Evolutionary conservation across 2,797 vertebrate genomes (phyloP), one percentile per base, ranked within the genome.

Genomic region (Sebastes taczanowskii): DNA sequence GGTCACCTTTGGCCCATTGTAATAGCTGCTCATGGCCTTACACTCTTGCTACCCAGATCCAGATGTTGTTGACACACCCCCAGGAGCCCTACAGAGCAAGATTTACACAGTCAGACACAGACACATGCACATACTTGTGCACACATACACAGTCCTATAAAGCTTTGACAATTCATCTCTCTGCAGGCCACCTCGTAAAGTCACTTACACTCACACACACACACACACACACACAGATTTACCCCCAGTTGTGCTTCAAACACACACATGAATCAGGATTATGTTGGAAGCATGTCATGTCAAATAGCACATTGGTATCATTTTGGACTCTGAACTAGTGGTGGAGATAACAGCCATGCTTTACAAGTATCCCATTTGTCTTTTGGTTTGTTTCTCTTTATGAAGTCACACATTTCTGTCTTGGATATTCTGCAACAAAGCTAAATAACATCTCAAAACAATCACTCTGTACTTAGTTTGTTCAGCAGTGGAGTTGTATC

Each of bases 1-100:
- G 22, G 74, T 92, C 85, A 92, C 89, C 89, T 94, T 89, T 92
- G 86, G 67, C 87, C 82, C 7, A 1, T 84, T 86, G 81, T 86
- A 90, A 91, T 86, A 77, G 90, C 88, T 83, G 82, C 73, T 84
- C 58, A 27, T 86, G 88, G 82, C 89, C 84, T 80, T 34, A 27
- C 20, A 25, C 81, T 88, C 84, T 77, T 20, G 60, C 76, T 80
- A 81, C 76, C 63, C 71, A 81, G 79, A 85, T 92, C 82, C 91
- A 94, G 91, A 93, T 93, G 91, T 92, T 91, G 70, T 85, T 81
- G 81, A 88, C 88, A 84, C 82, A 69, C 72, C 70, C 77, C 62
- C 55, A 71, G 70, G 78, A 85, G 73, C 83, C 72, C 66, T 46
- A 30, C 81, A 66, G 71, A 77, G 81, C 74, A 56, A 82, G 16